These are phyloP conservation scores for Drosophila paranaensis DNA, from an alignment of 2,888 invertebrate species.

Conservation along the genomic window DNA sequence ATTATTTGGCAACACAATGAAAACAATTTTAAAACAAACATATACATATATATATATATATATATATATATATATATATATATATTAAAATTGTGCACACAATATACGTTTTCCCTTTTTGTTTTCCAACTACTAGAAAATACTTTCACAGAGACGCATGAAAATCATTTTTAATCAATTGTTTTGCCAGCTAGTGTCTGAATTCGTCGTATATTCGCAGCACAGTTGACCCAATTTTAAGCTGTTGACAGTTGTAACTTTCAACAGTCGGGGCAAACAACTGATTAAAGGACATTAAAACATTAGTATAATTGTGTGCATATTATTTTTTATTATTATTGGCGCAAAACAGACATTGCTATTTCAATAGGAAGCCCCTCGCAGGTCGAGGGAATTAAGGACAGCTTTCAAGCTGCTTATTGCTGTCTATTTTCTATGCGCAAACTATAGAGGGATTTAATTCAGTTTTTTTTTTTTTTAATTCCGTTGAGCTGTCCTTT, in stretches of 20 bases:
- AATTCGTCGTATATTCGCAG: too few relatives aligned
- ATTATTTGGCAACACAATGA: too few relatives aligned
- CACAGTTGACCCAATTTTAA: background rate
- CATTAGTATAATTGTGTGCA: background rate
- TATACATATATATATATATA: too few relatives aligned
- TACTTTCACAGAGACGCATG: background rate
- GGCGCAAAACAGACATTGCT: background rate
- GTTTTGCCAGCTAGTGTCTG: too few relatives aligned
- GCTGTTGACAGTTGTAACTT: too few relatives aligned
- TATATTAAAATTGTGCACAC: too few relatives aligned
- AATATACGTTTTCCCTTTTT: background rate
- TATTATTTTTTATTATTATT: background rate
- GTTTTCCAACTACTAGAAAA: background rate
- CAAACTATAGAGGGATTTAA: background rate
- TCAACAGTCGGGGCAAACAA: background rate
- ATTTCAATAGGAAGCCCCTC: background rate
- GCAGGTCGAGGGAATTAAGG: background rate
- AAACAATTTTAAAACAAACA: too few relatives aligned
- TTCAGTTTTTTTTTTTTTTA: background rate
- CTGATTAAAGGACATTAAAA: background rate
- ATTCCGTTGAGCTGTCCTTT: background rate
- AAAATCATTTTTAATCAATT: background rate
- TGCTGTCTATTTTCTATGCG: background rate
- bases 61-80: too few relatives aligned
- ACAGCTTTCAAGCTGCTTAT: background rate